These are phyloP conservation scores for Piscicola geometra DNA, from an alignment of 2,888 invertebrate species.

Conservation along the genomic window DNA sequence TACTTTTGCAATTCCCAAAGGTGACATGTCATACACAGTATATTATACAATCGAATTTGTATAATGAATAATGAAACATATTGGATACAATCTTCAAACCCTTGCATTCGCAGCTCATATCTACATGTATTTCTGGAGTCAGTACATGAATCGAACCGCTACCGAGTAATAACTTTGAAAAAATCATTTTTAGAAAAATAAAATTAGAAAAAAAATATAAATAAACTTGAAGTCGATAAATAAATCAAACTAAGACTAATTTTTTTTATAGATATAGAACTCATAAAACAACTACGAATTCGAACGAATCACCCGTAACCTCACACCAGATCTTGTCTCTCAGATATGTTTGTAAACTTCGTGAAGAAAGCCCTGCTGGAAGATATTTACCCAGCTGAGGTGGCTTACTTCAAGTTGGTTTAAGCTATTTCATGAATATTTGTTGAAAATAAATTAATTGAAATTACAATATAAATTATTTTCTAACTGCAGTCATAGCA, in stretches of 20 bases:
- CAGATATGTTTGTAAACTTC: constrained; percentile 25
- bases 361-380: constrained; percentile 20
- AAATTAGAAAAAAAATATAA: too few species aligned
- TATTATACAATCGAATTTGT: not conserved
- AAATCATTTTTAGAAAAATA: too few species aligned
- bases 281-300: too few species aligned
- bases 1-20: constrained; percentile 22
- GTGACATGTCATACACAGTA: not conserved
- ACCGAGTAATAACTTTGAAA: constrained; percentile 31
- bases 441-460: too few species aligned
- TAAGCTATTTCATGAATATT: not conserved
- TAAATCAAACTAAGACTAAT: too few species aligned
- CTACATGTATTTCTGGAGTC: constrained; percentile 26
- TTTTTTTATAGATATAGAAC: too few species aligned
- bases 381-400: constrained; percentile 10
- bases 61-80: not conserved
- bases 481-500: constrained; percentile 15
- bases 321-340: constrained; percentile 22
- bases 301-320: too few species aligned
- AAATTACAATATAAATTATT: too few species aligned
- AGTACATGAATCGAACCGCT: constrained; percentile 30
- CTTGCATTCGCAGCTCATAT: constrained; percentile 14
- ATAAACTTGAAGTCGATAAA: too few species aligned
- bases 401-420: constrained; percentile 22
- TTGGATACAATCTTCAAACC: too few species aligned